A percentile compares a stretch with the other conserved stretches of the same genome.
These are phyloP conservation scores for Carcharodon carcharias DNA, from an alignment of 2,797 vertebrate species.

Conservation along the genomic window DNA sequence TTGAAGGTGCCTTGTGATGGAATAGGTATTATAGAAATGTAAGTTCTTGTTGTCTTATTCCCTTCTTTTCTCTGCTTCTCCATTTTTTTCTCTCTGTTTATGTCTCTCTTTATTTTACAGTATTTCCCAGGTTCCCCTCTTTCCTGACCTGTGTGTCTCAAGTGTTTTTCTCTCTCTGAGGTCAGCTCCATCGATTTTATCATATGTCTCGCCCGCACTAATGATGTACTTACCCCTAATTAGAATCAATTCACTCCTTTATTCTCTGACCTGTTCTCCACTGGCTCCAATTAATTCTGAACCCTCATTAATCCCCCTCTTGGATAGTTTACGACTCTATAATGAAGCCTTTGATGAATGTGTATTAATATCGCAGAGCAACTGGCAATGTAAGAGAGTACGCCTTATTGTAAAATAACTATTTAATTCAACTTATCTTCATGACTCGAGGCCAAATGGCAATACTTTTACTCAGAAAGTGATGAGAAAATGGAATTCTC, in stretches of 20 bases:
- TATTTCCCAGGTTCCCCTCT: not conserved
- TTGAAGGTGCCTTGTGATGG: not conserved
- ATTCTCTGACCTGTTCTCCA: not conserved
- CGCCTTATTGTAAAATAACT: not conserved
- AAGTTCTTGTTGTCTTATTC: not conserved
- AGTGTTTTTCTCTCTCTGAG: not conserved
- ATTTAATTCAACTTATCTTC: not conserved
- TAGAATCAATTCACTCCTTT: not conserved
- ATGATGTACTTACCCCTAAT: not conserved
- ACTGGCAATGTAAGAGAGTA: not conserved
- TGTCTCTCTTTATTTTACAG: not conserved
- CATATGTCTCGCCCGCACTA: not conserved
- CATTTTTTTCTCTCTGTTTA: not conserved
- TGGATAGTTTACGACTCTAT: not conserved
- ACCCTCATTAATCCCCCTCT: not conserved
- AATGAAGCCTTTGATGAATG: not conserved
- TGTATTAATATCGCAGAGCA: not conserved
- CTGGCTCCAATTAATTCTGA: not conserved
- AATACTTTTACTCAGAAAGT: not conserved
- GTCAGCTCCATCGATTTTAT: not conserved
- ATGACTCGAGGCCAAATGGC: not conserved
- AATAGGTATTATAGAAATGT: not conserved
- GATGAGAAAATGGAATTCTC: not conserved
- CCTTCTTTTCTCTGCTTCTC: not conserved
- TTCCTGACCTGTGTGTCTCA: too few relatives aligned